Conservation (phyloP, 2,888 invertebrate genomes). For the Salpingus planirostris region DNA sequence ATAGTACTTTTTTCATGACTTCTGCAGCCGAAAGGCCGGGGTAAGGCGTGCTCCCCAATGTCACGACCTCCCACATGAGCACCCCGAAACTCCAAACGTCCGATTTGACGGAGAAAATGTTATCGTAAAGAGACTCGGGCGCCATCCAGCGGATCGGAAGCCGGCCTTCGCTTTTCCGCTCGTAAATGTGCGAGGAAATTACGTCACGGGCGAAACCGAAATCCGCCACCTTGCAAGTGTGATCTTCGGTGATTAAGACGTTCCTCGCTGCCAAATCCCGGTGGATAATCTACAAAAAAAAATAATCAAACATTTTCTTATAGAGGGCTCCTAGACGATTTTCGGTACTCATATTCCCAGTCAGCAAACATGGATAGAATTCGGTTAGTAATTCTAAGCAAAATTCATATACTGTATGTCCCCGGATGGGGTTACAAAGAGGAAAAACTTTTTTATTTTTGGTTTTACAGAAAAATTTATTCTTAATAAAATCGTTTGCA, state of each 20-base stretch:
- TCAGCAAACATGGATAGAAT: no score
- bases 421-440: no score
- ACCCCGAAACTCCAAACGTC: constrained; percentile 96
- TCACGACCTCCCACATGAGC: constrained; percentile 92
- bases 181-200: constrained; percentile 79
- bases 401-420: no score
- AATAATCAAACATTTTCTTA: no score
- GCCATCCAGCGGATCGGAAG: constrained; percentile 85
- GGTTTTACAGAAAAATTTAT: no score
- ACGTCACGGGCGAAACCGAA: constrained; percentile 91
- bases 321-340: no score
- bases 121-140: constrained; percentile 88
- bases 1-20: constrained; percentile 83
- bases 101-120: constrained; percentile 86
- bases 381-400: no score
- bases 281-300: constrained; percentile 68
- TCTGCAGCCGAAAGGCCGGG: constrained; percentile 87
- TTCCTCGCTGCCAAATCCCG: constrained; percentile 85
- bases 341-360: no score
- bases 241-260: constrained; percentile 76
- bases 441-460: no score
- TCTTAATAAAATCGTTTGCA: no score
- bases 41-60: constrained; percentile 90
- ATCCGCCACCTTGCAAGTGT: constrained; percentile 87
- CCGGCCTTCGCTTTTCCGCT: constrained; percentile 70